Base-by-base conservation (phyloP, 2,113 vertebrate species). In the Calidris pygmaea region DNA sequence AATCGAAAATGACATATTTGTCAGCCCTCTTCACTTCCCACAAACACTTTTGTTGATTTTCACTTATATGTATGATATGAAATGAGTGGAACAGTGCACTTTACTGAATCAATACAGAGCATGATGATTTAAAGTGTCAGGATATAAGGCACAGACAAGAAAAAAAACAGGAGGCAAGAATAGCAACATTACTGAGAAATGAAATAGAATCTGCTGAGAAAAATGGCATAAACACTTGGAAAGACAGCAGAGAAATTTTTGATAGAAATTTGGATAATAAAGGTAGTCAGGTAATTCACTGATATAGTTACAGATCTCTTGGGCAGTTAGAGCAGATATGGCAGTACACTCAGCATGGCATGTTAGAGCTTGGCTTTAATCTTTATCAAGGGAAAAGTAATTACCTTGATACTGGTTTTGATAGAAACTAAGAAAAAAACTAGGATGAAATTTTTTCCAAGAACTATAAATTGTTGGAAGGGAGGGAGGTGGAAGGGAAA, bases 101-200 rank as follows among this genome's bases (percentile, higher is more conserved):
- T 96, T 80, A 76, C 84, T 87, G 70, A 92, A 94, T 94, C 90
- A 92, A 95, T 96, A 96, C 77, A 95, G 34, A 89, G 53, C 66
- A 62, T 45, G 71, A 85, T 94, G 92, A 97, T 96, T 96, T 97
- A 90, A 97, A 96, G 94, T 95, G 94, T 96, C 92, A 97, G 92
- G 63, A 79, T 85, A 78, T 82, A 94, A 91, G 92, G 43, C 62
- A 81, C 11, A 87, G 75, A 63, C 39, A 83, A 63, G 56, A 43
- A 75, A 94, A 78, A 23, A 95, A 86, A 30, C 21, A 60, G 45
- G 80, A 93, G 85, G 62, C 53, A 94, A 93, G 65, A 93, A 79
- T 30, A 95, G 89, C 71, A 95, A 56, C 43, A 73, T 91, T 92
- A 89, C 82, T 89, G 85, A 78, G 91, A 91, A 90, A 94, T 84